Evolutionary conservation across 2,797 vertebrate species (phyloP).

Genomic region (Lerista edwardsae): DNA sequence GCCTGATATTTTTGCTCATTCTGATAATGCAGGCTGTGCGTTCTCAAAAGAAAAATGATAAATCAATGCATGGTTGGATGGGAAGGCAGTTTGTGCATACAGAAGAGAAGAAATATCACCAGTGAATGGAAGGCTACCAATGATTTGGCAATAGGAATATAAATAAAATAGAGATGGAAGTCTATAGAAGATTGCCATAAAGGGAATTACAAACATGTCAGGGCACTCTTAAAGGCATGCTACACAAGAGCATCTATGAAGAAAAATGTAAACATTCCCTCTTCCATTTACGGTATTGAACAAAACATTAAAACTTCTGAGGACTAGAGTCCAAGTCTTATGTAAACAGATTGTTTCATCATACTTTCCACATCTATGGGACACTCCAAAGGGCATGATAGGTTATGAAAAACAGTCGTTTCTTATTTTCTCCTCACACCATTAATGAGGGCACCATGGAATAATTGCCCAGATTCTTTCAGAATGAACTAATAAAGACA

Average conservation of each 20-base stretch:
- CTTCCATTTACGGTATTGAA: slow-evolving; percentile 1
- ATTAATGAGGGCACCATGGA: not conserved
- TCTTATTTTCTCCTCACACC: not conserved
- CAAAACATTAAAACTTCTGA: not conserved
- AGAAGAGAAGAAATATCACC: accelerated
- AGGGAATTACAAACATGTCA: accelerated
- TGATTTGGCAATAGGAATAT: slow-evolving; percentile 6
- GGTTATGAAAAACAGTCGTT: not conserved
- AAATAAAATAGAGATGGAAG: slow-evolving; percentile 15
- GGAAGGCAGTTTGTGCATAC: accelerated
- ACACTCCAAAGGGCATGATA: not conserved
- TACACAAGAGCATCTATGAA: accelerated
- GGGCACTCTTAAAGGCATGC: not conserved
- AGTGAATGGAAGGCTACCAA: not conserved
- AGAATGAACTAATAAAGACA: not conserved
- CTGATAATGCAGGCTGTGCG: not conserved
- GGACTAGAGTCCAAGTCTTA: not conserved
- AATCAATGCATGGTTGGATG: accelerated
- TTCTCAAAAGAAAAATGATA: not conserved
- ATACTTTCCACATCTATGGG: not conserved
- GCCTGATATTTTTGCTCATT: not conserved
- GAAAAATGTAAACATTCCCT: not conserved
- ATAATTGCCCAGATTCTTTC: not conserved
- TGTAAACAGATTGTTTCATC: slow-evolving; percentile 17
- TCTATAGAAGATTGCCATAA: accelerated